phyloP scores from a whole-genome alignment of 2,888 invertebrate species.

The Neoitamus cyanurus region DNA sequence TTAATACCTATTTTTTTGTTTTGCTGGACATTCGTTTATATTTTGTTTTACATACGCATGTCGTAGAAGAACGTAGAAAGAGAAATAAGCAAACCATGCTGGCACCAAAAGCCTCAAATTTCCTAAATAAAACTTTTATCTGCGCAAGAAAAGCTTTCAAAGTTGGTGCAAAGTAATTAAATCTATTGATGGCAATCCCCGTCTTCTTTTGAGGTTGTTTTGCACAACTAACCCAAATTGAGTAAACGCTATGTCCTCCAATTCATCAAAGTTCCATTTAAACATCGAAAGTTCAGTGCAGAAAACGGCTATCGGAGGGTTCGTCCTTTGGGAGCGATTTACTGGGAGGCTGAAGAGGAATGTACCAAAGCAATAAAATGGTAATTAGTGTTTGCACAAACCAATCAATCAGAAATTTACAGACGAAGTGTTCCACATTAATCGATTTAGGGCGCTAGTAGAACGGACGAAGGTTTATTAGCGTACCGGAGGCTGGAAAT shows the following conservation, averaged over 20 bases:
- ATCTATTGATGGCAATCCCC: not conserved
- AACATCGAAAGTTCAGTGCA: slow-evolving; percentile 10
- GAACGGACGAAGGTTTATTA: slow-evolving; percentile 39
- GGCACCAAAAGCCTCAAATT: not conserved
- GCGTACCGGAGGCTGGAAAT: slow-evolving; percentile 47
- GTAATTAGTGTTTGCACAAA: slow-evolving; percentile 57
- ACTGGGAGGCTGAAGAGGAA: slow-evolving; percentile 29
- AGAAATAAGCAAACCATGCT: not conserved
- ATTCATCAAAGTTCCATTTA: slow-evolving; percentile 28
- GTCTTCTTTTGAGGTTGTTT: slow-evolving; percentile 1
- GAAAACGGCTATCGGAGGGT: not conserved
- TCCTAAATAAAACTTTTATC: not conserved
- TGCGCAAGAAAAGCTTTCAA: not conserved
- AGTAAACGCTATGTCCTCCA: slow-evolving; percentile 10
- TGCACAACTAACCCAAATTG: slow-evolving; percentile 39
- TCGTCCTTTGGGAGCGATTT: slow-evolving; percentile 13
- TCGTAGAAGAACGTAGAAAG: too few relatives aligned
- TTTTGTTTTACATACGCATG: too few relatives aligned
- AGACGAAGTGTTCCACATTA: slow-evolving; percentile 56
- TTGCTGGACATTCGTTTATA: too few relatives aligned
- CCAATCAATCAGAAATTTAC: slow-evolving; percentile 57
- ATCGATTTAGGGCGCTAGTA: slow-evolving; percentile 53
- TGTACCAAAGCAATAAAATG: slow-evolving; percentile 56
- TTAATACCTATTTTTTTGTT: too few relatives aligned
- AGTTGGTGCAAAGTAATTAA: slow-evolving; percentile 26